Conservation (phyloP, 1,140 invertebrate genomes). For the Dufourea novaeangliae region DNA sequence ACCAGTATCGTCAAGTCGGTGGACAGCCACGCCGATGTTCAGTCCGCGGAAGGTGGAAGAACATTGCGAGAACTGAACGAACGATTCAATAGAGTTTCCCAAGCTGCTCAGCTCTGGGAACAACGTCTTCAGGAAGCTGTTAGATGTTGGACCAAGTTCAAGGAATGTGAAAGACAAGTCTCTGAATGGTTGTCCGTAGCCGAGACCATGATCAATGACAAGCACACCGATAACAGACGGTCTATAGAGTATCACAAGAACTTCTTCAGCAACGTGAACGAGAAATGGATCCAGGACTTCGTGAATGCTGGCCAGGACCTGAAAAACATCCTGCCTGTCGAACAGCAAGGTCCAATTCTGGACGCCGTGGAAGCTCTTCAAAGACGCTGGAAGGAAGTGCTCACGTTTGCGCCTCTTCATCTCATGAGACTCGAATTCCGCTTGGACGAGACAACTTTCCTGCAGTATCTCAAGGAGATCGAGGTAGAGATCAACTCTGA, state of each 20-base stretch:
- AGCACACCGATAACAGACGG: slow-evolving; percentile 90
- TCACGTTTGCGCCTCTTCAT: slow-evolving; percentile 91
- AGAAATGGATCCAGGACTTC: slow-evolving; percentile 91
- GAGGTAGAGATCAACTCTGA: slow-evolving; percentile 94
- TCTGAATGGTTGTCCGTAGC: slow-evolving; percentile 93
- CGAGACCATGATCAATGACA: slow-evolving; percentile 91
- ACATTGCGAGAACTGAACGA: slow-evolving; percentile 91
- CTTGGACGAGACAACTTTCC: slow-evolving; percentile 92
- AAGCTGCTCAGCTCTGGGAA: slow-evolving; percentile 89
- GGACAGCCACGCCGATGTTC: slow-evolving; percentile 86
- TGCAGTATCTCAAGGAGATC: slow-evolving; percentile 92
- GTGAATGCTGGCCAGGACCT: slow-evolving; percentile 91
- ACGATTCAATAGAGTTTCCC: slow-evolving; percentile 89
- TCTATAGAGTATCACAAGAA: slow-evolving; percentile 90
- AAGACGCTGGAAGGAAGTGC: slow-evolving; percentile 89
- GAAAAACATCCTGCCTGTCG: slow-evolving; percentile 85
- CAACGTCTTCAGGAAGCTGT: slow-evolving; percentile 89
- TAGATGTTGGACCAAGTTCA: slow-evolving; percentile 92
- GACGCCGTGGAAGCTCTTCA: slow-evolving; percentile 88
- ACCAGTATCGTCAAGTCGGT: slow-evolving; percentile 91
- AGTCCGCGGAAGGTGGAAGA: slow-evolving; percentile 86
- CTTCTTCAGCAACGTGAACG: slow-evolving; percentile 93
- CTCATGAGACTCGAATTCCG: slow-evolving; percentile 94
- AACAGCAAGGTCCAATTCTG: slow-evolving; percentile 87
- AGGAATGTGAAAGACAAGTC: slow-evolving; percentile 89